Base-by-base conservation (phyloP, 1,140 invertebrate species). In the Diorhabda carinulata region DNA sequence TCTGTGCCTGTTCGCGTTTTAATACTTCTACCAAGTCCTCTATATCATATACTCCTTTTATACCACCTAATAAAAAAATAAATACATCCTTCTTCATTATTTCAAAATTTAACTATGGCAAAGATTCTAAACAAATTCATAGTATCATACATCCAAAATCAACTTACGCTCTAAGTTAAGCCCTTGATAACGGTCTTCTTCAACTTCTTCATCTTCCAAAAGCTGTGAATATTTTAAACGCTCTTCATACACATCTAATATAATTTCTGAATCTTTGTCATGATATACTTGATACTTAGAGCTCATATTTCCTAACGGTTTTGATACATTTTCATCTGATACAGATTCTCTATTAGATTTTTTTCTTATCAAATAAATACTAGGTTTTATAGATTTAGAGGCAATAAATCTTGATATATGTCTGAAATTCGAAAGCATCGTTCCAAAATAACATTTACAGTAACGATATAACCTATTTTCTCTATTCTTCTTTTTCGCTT, bases 11-110 rank as follows among this genome's bases (percentile, higher is more conserved):
- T 78, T 97, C 92, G 74, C 86, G 84, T 73, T 86, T 84, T 10
- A 98, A 80, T 57, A 95, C 78, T 9, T 89, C 85, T 0, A 97
- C 87, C 43, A 98, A 80, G 70, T 97, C 92, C 80, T 95, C 91
- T 47, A 97, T 86, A 56, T 81, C 78, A 70, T 73, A 81, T 52
- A 81, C 79, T 42, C 77, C 72, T 67, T 9, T 64, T 62, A 69
- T 57, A 41, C 75, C 75, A 25, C 73, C 77, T 71, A 72, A 72
- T 52, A 65, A 40, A 57, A 42, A 60, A 40, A 61, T 25, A 25
- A 25, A 25, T 25, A 25, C 25, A 25, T 25, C 25, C 25, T 25
- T 25, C 25, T 25, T 25, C 25, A 25, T 25, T 25, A 25, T 25
- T 25, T 25, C 25, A 25, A 25, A 25, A 25, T 25, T 25, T 25